phyloP scores from a whole-genome alignment of 2,113 vertebrate species.

The Athene cunicularia region DNA sequence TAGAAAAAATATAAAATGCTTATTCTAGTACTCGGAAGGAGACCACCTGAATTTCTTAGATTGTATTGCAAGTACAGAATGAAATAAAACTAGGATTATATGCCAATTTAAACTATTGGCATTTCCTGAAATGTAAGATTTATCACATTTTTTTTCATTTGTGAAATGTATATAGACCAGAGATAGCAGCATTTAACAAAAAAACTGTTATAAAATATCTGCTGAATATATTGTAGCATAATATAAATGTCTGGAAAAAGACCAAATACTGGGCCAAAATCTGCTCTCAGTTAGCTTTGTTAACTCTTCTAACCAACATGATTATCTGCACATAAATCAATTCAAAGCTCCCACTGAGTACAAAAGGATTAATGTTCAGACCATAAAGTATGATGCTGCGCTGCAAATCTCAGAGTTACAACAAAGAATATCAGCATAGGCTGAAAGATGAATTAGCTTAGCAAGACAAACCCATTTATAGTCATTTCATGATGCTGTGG shows the following conservation, averaged over 20 bases:
- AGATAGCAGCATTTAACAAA: not conserved
- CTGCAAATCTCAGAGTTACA: not conserved
- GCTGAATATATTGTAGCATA: not conserved
- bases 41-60: not conserved
- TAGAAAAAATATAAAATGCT: not conserved
- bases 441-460: not conserved
- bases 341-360: not conserved
- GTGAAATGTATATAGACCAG: not conserved
- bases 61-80: not conserved
- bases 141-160: not conserved
- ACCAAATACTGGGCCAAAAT: not conserved
- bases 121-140: not conserved
- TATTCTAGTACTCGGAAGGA: not conserved
- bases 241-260: not conserved
- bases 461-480: not conserved
- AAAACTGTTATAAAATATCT: not conserved
- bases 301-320: not conserved
- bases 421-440: fast-evolving
- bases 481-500: not conserved
- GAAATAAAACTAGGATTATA: not conserved
- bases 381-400: fast-evolving
- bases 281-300: not conserved
- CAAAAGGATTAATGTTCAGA: not conserved
- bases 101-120: not conserved
- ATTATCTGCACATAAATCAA: not conserved